Percentiles rank a stretch among this genome's conserved stretches.
Conservation (phyloP, 2,888 invertebrate species). For the Athalia circularis region DNA sequence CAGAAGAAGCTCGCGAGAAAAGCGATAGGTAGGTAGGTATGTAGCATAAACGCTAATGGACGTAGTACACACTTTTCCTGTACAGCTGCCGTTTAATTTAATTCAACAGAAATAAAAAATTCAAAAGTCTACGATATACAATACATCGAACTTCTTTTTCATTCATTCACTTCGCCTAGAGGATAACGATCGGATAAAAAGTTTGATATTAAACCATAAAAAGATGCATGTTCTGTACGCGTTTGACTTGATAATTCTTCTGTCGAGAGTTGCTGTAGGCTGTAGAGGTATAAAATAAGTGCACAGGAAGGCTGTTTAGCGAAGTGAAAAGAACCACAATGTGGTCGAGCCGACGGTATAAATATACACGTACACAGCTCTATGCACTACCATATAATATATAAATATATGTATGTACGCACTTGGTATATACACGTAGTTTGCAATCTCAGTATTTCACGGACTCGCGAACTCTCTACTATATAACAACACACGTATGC, state of each 20-base stretch:
- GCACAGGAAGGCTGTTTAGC: constrained; percentile 42
- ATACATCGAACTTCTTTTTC: no score
- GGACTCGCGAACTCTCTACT: background rate
- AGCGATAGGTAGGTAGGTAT: no score
- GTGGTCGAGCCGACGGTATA: constrained; percentile 32
- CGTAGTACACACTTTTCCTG: no score
- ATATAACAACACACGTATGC: background rate
- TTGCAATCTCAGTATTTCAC: constrained; percentile 35
- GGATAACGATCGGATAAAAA: no score
- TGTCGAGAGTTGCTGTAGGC: background rate
- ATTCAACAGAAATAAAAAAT: no score
- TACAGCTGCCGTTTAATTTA: no score
- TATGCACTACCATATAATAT: background rate
- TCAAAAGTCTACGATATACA: no score
- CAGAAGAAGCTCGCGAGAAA: no score
- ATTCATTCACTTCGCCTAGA: no score
- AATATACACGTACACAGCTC: constrained; percentile 17
- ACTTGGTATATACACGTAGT: constrained; percentile 11
- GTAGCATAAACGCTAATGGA: no score
- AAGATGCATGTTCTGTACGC: background rate
- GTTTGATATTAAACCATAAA: background rate
- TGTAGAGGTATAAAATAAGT: background rate
- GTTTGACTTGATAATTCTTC: background rate
- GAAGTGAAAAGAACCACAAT: constrained; percentile 30
- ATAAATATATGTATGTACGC: constrained; percentile 18